These are phyloP conservation scores for Panthera leo DNA, from an alignment of 2,113 vertebrate species.

Conservation along the genomic window DNA sequence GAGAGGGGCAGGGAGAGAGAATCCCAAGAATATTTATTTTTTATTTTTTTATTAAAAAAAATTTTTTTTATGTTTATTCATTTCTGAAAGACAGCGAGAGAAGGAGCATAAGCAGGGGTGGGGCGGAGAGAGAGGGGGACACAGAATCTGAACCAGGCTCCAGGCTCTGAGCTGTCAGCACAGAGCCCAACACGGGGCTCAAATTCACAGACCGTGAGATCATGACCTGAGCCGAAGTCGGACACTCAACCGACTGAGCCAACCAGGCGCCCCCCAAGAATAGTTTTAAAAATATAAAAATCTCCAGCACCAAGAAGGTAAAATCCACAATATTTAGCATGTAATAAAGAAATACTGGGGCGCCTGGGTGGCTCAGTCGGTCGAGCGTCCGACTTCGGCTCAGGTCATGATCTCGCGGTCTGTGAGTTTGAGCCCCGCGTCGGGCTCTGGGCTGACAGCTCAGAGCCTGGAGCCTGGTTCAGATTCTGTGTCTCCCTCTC, in stretches of 20 bases:
- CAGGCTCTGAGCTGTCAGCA: background rate
- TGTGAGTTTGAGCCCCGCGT: no score
- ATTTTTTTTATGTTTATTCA: no score
- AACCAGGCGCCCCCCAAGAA: background rate
- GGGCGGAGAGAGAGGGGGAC: background rate
- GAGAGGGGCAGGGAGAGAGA: background rate
- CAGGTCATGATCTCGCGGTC: no score
- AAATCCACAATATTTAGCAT: background rate
- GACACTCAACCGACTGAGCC: background rate
- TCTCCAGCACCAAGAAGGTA: background rate
- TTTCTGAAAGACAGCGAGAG: no score
- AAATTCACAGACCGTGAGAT: background rate
- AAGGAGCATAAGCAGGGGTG: background rate
- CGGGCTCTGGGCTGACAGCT: no score
- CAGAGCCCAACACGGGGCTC: background rate
- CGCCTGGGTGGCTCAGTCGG: no score
- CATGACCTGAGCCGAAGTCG: background rate
- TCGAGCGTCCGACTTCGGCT: no score
- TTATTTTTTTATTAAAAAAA: no score
- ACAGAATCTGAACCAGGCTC: background rate
- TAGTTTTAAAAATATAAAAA: background rate
- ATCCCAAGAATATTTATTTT: no score
- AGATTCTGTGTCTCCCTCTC: no score
- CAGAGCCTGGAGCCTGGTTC: no score
- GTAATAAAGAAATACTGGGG: background rate